Base-by-base conservation (phyloP, 2,113 vertebrate genomes). In the Capreolus pygargus region DNA sequence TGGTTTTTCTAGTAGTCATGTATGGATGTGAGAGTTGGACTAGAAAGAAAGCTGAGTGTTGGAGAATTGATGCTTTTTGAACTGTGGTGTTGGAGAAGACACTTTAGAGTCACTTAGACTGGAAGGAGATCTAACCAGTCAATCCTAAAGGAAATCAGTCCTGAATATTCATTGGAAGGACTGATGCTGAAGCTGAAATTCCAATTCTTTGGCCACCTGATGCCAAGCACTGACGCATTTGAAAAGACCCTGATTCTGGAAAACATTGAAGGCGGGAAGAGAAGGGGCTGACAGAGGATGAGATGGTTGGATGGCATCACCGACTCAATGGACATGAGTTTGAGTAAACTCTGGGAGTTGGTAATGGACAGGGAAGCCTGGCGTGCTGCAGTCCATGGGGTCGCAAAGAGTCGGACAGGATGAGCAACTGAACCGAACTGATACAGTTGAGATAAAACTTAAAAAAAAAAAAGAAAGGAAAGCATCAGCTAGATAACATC, bases 321-420 rank as follows among this genome's bases (percentile, higher is more conserved):
- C 4, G 1, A 67, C 64, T 67, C 64, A 67, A 67, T 67, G 64
- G 33, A 67, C 64, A 19, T 67, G 64, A 21, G 33, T 67, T 67
- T 67, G 33, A 36, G 17, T 70, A 39, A 39, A 36, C 67, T 3
- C 19, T 0, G 17, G 67, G n/a, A 70, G n/a, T 39, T 70, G n/a
- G 19, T 70, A 36, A 70, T 39, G n/a, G 17, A 70, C 19, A 39
- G 67, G n/a, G 10, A 70, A 12, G 10, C 67, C 67, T 70, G n/a
- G 67, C 11, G 2, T 70, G 67, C 67, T 70, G n/a, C n/a, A 3
- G 19, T 70, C 67, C 67, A 70, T 70, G 19, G 33, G 67, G 67
- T 70, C 2, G 0, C 67, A 70, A 39, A 70, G 19, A 39, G n/a
- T 70, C 1, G 0, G n/a, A 70, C 10, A 70, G 0, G 0, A 70